Conservation (phyloP, 2,797 vertebrate species). For the Poecilia gillii region DNA sequence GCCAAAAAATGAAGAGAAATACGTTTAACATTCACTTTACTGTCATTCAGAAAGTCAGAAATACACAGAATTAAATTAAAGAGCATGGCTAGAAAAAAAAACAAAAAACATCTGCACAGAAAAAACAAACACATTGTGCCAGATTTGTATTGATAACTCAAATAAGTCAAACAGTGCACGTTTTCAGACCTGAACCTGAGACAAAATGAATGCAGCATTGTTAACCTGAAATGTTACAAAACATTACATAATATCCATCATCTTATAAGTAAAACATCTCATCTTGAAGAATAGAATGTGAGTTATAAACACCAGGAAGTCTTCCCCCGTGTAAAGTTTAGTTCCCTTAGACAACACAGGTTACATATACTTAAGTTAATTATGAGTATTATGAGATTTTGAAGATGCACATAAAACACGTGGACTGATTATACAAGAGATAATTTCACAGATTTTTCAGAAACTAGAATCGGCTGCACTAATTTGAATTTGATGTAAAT, state of each 20-base stretch:
- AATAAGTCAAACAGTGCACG: background rate
- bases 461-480: background rate
- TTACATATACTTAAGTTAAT: too few species aligned
- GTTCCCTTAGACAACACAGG: background rate
- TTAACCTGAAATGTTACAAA: background rate
- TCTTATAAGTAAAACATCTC: background rate
- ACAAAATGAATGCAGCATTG: background rate
- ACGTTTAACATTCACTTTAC: background rate
- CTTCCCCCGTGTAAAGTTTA: background rate
- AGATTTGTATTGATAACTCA: background rate
- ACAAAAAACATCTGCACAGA: background rate
- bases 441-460: background rate
- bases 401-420: background rate
- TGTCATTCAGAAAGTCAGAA: background rate
- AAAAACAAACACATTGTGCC: background rate
- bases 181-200: background rate
- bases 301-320: background rate
- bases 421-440: background rate
- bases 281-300: background rate
- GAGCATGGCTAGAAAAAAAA: too few species aligned
- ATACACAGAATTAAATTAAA: background rate
- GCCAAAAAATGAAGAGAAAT: background rate
- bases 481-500: background rate
- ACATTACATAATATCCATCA: background rate
- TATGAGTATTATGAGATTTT: background rate